Conservation (phyloP, 1,140 invertebrate genomes). For the Brachionus plicatilis region DNA sequence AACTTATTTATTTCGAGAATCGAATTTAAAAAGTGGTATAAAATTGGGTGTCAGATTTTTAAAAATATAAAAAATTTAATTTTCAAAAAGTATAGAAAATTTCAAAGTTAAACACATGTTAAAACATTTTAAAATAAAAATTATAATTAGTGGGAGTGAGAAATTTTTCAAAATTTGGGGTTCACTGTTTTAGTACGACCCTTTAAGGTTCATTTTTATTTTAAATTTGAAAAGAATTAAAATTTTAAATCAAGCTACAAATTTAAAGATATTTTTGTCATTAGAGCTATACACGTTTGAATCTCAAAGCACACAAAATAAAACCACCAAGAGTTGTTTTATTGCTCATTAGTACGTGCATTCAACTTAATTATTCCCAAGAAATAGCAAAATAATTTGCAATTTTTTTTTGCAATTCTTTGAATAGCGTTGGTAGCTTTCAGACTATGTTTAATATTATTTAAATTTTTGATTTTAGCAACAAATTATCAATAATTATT, state of each 20-base stretch:
- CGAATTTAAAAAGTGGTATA: too few relatives aligned
- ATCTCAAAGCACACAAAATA: neutral
- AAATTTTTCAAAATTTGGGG: too few relatives aligned
- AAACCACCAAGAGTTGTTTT: neutral
- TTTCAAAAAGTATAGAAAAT: too few relatives aligned
- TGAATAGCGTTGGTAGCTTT: slow-evolving; percentile 21
- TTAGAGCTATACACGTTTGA: neutral
- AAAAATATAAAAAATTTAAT: too few relatives aligned
- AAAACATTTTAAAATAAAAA: too few relatives aligned
- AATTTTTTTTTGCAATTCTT: neutral
- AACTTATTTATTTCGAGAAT: too few relatives aligned
- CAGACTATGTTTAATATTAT: neutral
- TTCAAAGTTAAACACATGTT: too few relatives aligned
- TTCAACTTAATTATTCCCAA: neutral
- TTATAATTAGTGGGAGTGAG: too few relatives aligned
- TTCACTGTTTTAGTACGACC: too few relatives aligned
- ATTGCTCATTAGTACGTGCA: neutral
- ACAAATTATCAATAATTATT: neutral
- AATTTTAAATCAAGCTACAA: neutral
- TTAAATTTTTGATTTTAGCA: slow-evolving; percentile 1
- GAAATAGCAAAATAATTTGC: neutral
- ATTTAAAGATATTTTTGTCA: neutral
- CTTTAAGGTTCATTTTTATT: too few relatives aligned
- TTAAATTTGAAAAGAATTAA: neutral
- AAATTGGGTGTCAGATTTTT: too few relatives aligned